Conservation (phyloP, 2,888 invertebrate genomes). For the Phortica magna region DNA sequence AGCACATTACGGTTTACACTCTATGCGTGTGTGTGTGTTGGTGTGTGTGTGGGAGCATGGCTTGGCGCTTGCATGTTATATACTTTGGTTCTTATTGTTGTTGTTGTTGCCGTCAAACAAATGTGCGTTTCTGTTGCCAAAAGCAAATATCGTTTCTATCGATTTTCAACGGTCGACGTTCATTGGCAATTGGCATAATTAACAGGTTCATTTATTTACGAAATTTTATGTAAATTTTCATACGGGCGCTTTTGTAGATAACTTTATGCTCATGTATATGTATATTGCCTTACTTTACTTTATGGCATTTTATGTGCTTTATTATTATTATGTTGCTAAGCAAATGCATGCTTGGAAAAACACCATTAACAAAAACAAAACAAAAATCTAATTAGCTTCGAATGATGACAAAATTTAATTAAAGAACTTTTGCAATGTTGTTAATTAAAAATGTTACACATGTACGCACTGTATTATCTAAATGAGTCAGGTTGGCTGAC, state of each 20-base stretch:
- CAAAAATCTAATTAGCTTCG: constrained; percentile 65
- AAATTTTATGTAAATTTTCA: not conserved
- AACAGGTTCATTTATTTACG: not conserved
- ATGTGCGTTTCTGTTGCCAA: constrained; percentile 54
- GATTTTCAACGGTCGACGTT: not conserved
- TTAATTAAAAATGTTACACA: constrained; percentile 58
- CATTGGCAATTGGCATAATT: constrained; percentile 8
- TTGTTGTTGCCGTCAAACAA: constrained; percentile 13
- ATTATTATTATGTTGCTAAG: no score
- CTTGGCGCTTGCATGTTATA: no score
- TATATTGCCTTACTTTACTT: not conserved
- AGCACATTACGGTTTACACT: constrained; percentile 55
- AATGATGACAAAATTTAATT: constrained; percentile 65
- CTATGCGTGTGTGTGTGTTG: constrained; percentile 39
- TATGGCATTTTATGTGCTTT: no score
- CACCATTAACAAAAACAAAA: constrained; percentile 39
- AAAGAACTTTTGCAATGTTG: constrained; percentile 64
- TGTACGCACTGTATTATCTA: no score
- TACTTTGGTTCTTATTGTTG: no score
- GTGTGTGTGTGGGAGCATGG: not conserved
- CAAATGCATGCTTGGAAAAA: no score
- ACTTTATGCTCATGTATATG: not conserved
- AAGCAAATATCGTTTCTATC: constrained; percentile 37
- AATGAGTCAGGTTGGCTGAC: no score
- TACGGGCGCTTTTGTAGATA: not conserved